Percentiles rank a stretch among this genome's conserved stretches.
phyloP scores from a whole-genome alignment of 2,113 vertebrate genomes.

The Phrynocephalus versicolor region DNA sequence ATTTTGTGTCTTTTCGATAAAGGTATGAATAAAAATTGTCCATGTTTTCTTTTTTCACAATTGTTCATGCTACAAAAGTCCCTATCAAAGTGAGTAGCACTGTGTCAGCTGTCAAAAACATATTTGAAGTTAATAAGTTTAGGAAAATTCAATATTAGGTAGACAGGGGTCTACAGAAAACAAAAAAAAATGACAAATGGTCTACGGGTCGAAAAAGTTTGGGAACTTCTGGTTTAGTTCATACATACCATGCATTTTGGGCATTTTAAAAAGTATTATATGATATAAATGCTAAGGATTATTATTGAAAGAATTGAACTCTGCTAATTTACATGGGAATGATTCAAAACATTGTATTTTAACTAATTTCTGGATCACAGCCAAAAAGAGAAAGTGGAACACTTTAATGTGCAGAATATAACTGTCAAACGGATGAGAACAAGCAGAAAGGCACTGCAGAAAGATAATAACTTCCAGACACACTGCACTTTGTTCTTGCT shows the following conservation, averaged over 20 bases:
- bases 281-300: background rate
- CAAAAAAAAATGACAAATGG: no score
- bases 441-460: background rate
- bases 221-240: no score
- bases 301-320: background rate
- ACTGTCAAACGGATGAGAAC: slow-evolving; percentile 8
- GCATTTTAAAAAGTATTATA: background rate
- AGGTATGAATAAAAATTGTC: no score
- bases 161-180: no score
- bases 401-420: slow-evolving; percentile 12
- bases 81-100: no score
- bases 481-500: background rate
- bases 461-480: slow-evolving; percentile 22
- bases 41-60: no score
- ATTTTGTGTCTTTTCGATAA: no score
- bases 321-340: background rate
- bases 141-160: no score
- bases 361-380: slow-evolving; percentile 16
- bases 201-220: no score
- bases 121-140: no score
- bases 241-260: background rate
- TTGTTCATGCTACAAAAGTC: no score
- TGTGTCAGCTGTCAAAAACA: no score
- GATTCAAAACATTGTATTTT: background rate
- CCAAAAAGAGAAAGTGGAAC: slow-evolving; percentile 14